phyloP scores from a whole-genome alignment of 37 sponge, comb jelly and placozoan genomes.

The Aplysina aerophoba region DNA sequence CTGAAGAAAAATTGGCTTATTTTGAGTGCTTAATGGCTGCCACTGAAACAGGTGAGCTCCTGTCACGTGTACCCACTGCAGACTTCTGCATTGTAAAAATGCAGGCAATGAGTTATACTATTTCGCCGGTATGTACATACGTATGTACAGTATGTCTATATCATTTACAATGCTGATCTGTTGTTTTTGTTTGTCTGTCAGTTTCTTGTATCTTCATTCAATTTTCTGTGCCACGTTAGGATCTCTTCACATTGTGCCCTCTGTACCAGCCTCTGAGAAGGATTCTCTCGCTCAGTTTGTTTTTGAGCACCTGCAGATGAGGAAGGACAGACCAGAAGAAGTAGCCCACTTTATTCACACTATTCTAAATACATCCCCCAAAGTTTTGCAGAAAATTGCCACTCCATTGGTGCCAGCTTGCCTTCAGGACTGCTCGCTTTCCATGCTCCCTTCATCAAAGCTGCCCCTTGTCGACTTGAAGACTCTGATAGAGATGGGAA shows the following conservation, averaged over 20 bases:
- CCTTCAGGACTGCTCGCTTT: neutral
- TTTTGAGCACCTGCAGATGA: neutral
- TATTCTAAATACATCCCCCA: neutral
- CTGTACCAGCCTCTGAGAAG: neutral
- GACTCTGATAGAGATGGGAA: neutral
- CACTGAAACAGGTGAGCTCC: neutral
- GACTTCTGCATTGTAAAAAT: no score
- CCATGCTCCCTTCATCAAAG: neutral
- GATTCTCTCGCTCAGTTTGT: neutral
- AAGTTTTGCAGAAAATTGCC: neutral
- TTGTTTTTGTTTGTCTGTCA: no score
- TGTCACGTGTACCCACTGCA: neutral
- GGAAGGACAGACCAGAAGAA: neutral
- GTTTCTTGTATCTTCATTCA: neutral
- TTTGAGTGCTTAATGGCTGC: neutral
- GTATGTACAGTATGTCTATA: no score
- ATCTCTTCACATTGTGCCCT: neutral
- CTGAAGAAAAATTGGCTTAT: neutral
- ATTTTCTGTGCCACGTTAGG: neutral
- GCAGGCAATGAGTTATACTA: no score
- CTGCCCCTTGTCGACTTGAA: neutral
- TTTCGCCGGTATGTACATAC: no score
- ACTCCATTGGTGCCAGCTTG: neutral
- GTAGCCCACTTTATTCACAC: neutral
- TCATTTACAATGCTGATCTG: no score